phyloP scores from a whole-genome alignment of 2,113 vertebrate species.

The Panthera uncia region DNA sequence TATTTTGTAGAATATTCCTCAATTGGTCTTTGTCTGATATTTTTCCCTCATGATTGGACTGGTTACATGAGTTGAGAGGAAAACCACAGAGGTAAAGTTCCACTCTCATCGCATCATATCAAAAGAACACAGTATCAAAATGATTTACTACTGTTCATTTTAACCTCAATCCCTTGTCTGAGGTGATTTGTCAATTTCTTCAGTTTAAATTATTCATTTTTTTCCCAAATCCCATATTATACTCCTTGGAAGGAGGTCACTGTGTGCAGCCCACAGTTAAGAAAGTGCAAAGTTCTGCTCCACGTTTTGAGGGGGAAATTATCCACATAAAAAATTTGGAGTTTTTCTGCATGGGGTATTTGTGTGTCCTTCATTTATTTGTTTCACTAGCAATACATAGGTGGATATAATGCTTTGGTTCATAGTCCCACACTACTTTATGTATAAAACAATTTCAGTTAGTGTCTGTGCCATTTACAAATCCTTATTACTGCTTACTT shows the following conservation, averaged over 20 bases:
- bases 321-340: too few species aligned
- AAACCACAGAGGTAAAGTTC: background rate
- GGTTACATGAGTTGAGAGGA: background rate
- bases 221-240: fast-evolving
- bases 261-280: fast-evolving
- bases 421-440: background rate
- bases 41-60: background rate
- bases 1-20: background rate
- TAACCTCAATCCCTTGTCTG: background rate
- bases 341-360: background rate
- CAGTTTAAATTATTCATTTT: background rate
- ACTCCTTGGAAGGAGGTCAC: background rate
- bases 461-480: background rate
- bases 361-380: background rate
- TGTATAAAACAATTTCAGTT: background rate
- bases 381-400: background rate
- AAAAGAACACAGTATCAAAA: fast-evolving
- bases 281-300: background rate
- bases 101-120: background rate
- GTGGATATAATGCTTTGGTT: background rate
- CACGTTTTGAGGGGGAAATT: background rate
- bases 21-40: background rate
- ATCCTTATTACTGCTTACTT: background rate
- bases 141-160: background rate
- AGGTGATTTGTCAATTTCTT: background rate